Percentiles rank a stretch among this genome's conserved stretches.
Evolutionary conservation across 2,888 invertebrate genomes (phyloP).

Genomic region (Fragum fragum): DNA sequence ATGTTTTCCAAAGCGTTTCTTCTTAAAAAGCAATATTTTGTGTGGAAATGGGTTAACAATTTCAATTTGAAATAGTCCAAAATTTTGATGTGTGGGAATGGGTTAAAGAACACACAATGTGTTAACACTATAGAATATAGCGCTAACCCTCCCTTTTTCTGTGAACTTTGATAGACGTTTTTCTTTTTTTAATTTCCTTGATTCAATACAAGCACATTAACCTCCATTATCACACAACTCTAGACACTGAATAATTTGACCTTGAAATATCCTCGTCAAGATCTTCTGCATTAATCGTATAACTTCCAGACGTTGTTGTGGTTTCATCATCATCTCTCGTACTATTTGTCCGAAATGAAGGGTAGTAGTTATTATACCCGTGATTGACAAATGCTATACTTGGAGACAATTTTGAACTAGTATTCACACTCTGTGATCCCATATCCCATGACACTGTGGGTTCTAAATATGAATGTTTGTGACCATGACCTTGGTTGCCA

Average conservation of each 20-base stretch:
- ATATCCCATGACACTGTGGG: constrained; percentile 32
- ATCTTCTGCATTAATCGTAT: constrained; percentile 72
- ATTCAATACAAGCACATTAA: not conserved
- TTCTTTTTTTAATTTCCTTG: constrained; percentile 1
- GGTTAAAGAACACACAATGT: no score
- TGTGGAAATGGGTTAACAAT: no score
- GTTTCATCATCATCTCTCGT: constrained; percentile 71
- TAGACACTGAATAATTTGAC: constrained; percentile 40
- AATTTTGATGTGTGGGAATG: no score
- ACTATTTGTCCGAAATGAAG: constrained; percentile 54
- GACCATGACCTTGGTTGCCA: constrained; percentile 45
- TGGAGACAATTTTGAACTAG: constrained; percentile 42
- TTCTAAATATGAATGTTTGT: constrained; percentile 38
- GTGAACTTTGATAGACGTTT: no score
- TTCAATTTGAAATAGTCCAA: no score
- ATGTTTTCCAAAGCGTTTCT: no score
- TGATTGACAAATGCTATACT: constrained; percentile 46
- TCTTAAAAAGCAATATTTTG: no score
- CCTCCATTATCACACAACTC: constrained; percentile 26
- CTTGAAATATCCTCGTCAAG: constrained; percentile 66
- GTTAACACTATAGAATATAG: no score
- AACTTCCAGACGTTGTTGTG: constrained; percentile 82
- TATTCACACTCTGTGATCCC: constrained; percentile 37
- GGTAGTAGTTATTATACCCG: constrained; percentile 42
- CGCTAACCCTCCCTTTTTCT: no score